Percentiles rank a stretch among this genome's conserved stretches.
These are phyloP conservation scores for Steatocranus sp. DNA, from an alignment of 2,797 vertebrate species.

Conservation along the genomic window DNA sequence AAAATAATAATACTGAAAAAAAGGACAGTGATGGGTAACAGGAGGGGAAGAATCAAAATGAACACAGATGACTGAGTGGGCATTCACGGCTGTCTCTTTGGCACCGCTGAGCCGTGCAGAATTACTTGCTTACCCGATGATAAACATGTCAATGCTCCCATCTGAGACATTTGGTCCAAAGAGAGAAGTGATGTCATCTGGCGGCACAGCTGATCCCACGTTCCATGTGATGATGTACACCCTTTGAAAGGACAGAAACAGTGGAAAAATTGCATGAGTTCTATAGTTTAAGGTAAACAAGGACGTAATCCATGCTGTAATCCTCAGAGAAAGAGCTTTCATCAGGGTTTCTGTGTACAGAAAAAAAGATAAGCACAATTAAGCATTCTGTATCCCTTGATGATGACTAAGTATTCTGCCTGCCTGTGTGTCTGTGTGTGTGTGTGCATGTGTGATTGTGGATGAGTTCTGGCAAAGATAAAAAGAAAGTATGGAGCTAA, in stretches of 20 bases:
- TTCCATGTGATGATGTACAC: constrained; percentile 97
- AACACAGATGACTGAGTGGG: constrained; percentile 61
- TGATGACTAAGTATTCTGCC: constrained; percentile 41
- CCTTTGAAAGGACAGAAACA: constrained; percentile 58
- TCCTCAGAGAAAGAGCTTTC: constrained; percentile 25
- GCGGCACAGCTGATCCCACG: constrained; percentile 92
- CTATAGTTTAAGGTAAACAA: not conserved
- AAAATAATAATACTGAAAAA: constrained; percentile 1
- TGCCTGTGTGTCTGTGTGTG: not conserved
- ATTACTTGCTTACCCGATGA: constrained; percentile 88
- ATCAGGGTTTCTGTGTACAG: constrained; percentile 2
- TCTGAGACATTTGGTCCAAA: constrained; percentile 85
- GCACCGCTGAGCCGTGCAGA: constrained; percentile 12
- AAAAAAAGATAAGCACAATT: constrained; percentile 39
- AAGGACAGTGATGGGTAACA: constrained; percentile 5
- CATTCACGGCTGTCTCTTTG: constrained; percentile 35
- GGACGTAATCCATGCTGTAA: constrained; percentile 33
- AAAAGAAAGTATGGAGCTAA: not conserved
- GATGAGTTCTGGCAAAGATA: not conserved
- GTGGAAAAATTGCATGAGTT: not conserved
- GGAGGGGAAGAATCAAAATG: not conserved
- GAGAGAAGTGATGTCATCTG: constrained; percentile 87
- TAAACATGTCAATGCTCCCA: constrained; percentile 86
- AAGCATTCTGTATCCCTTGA: constrained; percentile 21
- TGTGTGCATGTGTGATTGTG: not conserved